phyloP scores from a whole-genome alignment of 2,888 invertebrate species.

The Heterodera filipjevi region DNA sequence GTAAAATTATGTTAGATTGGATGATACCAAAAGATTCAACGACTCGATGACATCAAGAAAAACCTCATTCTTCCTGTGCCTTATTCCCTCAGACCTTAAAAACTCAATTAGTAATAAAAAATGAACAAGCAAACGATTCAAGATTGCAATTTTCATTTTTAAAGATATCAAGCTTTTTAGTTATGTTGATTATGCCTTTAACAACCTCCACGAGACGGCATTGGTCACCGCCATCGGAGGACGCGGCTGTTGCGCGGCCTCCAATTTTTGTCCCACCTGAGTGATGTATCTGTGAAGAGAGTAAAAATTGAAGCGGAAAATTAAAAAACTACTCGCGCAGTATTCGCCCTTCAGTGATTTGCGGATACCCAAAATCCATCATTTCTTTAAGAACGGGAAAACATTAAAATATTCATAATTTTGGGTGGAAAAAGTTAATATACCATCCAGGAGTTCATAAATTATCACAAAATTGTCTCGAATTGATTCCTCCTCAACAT shows the following conservation, averaged over 20 bases:
- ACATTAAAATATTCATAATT: no score
- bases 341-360: constrained; percentile 97
- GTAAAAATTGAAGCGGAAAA: background rate
- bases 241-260: constrained; percentile 76
- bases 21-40: constrained; percentile 86
- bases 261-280: constrained; percentile 94
- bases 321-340: constrained; percentile 76
- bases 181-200: no score
- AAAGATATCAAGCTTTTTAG: no score
- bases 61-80: constrained; percentile 95
- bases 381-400: constrained; percentile 65
- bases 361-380: constrained; percentile 71
- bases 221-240: constrained; percentile 99
- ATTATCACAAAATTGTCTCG: constrained; percentile 98
- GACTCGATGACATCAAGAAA: constrained; percentile 92
- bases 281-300: constrained; percentile 77
- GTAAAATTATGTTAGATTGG: no score
- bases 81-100: constrained; percentile 86
- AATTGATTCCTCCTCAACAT: constrained; percentile 86
- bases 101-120: no score
- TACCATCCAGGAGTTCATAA: constrained; percentile 93
- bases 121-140: background rate
- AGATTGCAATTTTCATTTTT: background rate
- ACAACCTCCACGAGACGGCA: constrained; percentile 86
- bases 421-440: no score